Evolutionary conservation across 2,797 vertebrate genomes (phyloP), one percentile per base, ranked within the genome.

Genomic region (Pelobates cultripes): DNA sequence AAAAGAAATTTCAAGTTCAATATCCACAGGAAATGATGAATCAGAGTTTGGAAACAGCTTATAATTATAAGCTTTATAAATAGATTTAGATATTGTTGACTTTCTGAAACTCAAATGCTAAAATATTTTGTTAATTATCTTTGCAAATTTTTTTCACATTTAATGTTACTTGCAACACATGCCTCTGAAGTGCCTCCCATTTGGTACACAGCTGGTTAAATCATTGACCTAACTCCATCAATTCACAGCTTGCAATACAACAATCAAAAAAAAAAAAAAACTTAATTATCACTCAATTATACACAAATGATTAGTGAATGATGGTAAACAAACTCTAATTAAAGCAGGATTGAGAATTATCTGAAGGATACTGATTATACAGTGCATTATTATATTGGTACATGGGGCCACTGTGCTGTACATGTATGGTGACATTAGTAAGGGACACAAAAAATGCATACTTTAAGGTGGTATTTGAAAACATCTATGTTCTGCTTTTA

Each of bases 311-410:
- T 78, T 70, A 78, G 14, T 28, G 55, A 51, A 28, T 78, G 67
- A 43, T 78, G 53, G 53, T 55, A 78, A 78, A 78, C 42, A 78
- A 44, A 61, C 43, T 45, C 67, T 41, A 78, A 70, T 70, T 78
- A 60, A 70, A 44, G 43, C n/a, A 43, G 53, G 5, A 64, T 63
- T 51, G 2, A 28, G 47, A 15, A 68, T 53, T 77, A 15, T 14
- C 14, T 13, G 7, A 1, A 3, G 4, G 12, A 45, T 44, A 45
- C 43, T 70, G 68, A 70, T 70, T 70, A 44, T n/a, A 70, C 42
- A 2, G 10, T 12, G 13, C 55, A 9, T 57, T 12, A 15, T 57
- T 57, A 57, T 57, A 14, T 1, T 51, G 47, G 47, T 6, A 6
- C 47, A 51, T 5, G 10, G 47, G 47, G 2, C 10, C 47, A 51